Conservation (phyloP, 2,888 invertebrate species). For the Troilus luridus region DNA sequence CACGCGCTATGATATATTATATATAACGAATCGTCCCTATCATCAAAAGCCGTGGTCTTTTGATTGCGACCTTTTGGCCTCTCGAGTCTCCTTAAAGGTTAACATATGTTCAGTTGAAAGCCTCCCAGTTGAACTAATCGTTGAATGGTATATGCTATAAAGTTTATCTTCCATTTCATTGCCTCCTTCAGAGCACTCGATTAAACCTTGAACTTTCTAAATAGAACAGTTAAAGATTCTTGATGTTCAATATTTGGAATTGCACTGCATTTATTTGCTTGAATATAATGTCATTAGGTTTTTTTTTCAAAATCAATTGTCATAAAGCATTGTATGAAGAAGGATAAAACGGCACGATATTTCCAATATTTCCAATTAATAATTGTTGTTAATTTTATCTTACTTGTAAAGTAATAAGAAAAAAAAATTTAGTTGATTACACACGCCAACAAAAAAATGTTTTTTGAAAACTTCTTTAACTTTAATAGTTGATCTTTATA, state of each 20-base stretch:
- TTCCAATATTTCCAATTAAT: too few relatives aligned
- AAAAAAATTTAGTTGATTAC: too few relatives aligned
- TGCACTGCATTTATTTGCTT: too few relatives aligned
- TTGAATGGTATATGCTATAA: background rate
- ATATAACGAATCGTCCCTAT: conserved; percentile 22
- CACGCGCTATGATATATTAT: background rate
- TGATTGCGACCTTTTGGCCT: conserved; percentile 6
- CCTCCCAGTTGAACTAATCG: background rate
- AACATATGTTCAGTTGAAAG: background rate
- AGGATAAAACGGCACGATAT: too few relatives aligned
- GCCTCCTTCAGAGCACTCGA: background rate
- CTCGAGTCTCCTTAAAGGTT: background rate
- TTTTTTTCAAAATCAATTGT: too few relatives aligned
- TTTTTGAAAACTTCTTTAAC: too few relatives aligned
- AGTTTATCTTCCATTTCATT: background rate
- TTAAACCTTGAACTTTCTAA: background rate
- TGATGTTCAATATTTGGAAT: background rate
- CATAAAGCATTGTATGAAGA: too few relatives aligned
- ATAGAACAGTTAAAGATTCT: background rate
- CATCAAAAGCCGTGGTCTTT: conserved; percentile 1
- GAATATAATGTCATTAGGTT: too few relatives aligned
- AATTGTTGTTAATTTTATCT: too few relatives aligned
- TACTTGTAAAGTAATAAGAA: too few relatives aligned
- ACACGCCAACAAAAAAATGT: too few relatives aligned
- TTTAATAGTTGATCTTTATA: too few relatives aligned